A percentile compares a stretch with the other conserved stretches of the same genome.
These are phyloP conservation scores for Chaetura pelagica DNA, from an alignment of 2,113 vertebrate species.

Conservation along the genomic window DNA sequence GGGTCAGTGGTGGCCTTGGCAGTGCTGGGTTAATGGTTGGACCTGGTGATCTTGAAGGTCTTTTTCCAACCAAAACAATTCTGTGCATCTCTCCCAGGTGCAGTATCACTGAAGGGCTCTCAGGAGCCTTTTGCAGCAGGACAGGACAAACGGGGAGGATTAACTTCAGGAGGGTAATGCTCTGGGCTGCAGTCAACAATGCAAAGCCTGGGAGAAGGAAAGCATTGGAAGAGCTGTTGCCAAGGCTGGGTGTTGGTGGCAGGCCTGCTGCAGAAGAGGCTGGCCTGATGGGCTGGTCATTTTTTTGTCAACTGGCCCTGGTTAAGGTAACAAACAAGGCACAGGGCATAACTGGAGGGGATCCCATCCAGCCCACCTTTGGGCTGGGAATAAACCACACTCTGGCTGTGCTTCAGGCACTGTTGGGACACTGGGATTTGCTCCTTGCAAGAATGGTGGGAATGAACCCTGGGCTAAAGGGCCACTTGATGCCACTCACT, in stretches of 20 bases:
- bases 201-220: background rate
- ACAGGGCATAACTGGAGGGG: background rate
- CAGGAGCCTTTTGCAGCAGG: background rate
- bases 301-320: background rate
- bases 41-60: too few species aligned
- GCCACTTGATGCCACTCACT: background rate
- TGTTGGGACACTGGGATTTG: fast-evolving
- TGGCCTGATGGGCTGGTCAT: background rate
- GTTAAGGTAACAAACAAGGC: background rate
- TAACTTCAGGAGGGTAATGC: background rate
- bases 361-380: background rate
- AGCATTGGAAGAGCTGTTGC: background rate
- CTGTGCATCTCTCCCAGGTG: too few species aligned
- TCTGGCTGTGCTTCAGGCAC: background rate
- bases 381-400: background rate
- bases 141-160: background rate
- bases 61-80: too few species aligned
- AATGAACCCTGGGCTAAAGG: fast-evolving
- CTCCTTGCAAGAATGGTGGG: background rate
- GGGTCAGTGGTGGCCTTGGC: too few species aligned
- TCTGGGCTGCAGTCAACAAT: background rate
- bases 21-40: too few species aligned
- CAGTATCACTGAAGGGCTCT: background rate
- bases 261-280: background rate
- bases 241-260: background rate